Conservation (phyloP, 2,888 invertebrate genomes). For the Cerceris rybyensis region DNA sequence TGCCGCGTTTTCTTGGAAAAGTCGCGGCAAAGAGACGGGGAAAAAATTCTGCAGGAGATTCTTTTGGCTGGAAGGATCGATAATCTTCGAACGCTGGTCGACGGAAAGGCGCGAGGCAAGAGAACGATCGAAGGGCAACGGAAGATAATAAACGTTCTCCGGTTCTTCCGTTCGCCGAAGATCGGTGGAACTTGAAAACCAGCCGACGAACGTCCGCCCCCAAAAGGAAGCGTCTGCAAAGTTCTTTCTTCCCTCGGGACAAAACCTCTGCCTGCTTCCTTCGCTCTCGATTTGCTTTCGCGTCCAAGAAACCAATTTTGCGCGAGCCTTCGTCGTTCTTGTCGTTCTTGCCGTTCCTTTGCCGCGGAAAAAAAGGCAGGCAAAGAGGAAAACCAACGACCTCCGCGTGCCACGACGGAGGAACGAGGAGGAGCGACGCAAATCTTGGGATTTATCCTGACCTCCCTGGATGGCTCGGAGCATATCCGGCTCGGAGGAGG, state of each 20-base stretch:
- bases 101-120: too few relatives aligned
- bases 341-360: constrained; percentile 55
- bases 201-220: constrained; percentile 42
- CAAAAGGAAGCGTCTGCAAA: constrained; percentile 38
- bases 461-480: too few relatives aligned
- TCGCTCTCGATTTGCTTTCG: constrained; percentile 62
- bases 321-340: constrained; percentile 53
- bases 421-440: neutral
- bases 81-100: too few relatives aligned
- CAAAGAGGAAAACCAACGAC: constrained; percentile 39
- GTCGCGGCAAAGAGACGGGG: constrained; percentile 19
- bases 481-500: too few relatives aligned
- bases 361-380: constrained; percentile 20
- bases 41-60: constrained; percentile 18
- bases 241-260: constrained; percentile 21
- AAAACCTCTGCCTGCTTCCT: constrained; percentile 47
- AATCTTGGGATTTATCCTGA: too few relatives aligned
- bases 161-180: constrained; percentile 22
- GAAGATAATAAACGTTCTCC: constrained; percentile 23
- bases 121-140: constrained; percentile 5
- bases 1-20: constrained; percentile 49
- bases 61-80: too few relatives aligned
- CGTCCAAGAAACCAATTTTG: constrained; percentile 64
- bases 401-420: neutral
- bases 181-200: constrained; percentile 17